These are phyloP conservation scores for Litocranius walleri DNA, from an alignment of 2,113 vertebrate genomes.

Conservation along the genomic window DNA sequence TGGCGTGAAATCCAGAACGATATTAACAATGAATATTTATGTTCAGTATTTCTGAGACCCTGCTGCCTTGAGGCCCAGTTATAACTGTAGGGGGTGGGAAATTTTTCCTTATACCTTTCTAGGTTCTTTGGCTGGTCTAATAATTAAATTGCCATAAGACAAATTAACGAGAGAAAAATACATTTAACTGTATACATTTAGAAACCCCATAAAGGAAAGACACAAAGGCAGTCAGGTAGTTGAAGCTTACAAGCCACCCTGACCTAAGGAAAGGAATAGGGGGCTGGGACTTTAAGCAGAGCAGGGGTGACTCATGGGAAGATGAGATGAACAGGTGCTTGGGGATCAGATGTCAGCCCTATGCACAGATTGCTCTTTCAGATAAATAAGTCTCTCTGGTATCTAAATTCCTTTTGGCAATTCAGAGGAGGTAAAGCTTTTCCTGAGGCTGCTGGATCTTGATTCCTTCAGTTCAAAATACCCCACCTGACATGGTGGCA, in stretches of 20 bases:
- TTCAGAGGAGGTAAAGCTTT: neutral
- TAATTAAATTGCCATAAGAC: neutral
- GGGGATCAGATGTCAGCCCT: neutral
- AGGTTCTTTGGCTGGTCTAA: neutral
- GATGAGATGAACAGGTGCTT: neutral
- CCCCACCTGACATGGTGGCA: neutral
- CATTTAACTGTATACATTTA: neutral
- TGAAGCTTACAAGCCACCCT: neutral
- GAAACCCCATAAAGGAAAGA: too few species aligned
- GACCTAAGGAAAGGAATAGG: neutral
- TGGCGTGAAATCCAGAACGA: neutral
- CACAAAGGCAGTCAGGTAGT: neutral
- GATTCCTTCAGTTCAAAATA: neutral
- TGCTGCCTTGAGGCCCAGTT: fast-evolving
- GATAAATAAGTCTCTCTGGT: neutral
- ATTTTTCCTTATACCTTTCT: neutral
- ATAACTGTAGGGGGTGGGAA: neutral
- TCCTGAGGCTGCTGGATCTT: neutral
- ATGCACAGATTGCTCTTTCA: neutral
- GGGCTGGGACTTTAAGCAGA: neutral
- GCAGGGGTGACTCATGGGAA: neutral
- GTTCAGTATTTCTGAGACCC: neutral
- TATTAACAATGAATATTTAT: neutral
- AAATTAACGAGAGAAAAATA: neutral
- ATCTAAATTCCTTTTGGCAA: neutral